These are phyloP conservation scores for Microtus ochrogaster DNA, from an alignment of 2,113 vertebrate genomes.

Conservation along the genomic window DNA sequence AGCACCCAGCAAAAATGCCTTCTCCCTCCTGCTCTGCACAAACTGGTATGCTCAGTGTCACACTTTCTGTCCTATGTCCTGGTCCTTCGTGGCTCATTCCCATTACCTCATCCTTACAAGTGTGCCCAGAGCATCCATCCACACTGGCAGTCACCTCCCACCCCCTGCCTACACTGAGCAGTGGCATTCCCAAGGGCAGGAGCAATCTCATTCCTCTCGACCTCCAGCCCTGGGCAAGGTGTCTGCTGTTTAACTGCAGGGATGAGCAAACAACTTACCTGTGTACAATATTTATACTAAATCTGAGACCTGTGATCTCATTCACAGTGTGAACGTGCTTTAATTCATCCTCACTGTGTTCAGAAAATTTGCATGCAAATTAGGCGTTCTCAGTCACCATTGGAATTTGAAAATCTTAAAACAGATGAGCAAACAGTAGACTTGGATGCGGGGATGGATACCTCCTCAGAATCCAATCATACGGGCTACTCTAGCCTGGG, in stretches of 20 bases:
- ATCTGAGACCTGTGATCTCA: not conserved
- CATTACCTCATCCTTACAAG: not conserved
- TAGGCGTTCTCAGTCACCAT: not conserved
- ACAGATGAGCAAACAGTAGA: not conserved
- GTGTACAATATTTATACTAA: not conserved
- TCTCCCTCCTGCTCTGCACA: no score
- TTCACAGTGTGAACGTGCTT: not conserved
- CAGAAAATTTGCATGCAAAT: not conserved
- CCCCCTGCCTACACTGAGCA: not conserved
- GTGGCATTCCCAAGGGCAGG: not conserved
- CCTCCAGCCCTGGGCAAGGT: not conserved
- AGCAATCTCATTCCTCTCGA: not conserved
- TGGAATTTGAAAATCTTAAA: not conserved
- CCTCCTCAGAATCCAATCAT: not conserved
- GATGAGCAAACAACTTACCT: not conserved
- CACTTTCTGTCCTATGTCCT: not conserved
- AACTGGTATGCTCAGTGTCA: not conserved
- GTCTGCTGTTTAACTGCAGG: not conserved
- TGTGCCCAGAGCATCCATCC: rapidly evolving
- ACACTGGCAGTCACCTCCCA: not conserved
- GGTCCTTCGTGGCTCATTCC: not conserved
- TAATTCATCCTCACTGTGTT: not conserved
- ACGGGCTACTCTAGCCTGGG: not conserved
- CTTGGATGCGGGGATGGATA: not conserved
- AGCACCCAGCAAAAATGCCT: not conserved